Conservation (phyloP, 2,797 vertebrate genomes). For the Petrocephalus sullivani region DNA sequence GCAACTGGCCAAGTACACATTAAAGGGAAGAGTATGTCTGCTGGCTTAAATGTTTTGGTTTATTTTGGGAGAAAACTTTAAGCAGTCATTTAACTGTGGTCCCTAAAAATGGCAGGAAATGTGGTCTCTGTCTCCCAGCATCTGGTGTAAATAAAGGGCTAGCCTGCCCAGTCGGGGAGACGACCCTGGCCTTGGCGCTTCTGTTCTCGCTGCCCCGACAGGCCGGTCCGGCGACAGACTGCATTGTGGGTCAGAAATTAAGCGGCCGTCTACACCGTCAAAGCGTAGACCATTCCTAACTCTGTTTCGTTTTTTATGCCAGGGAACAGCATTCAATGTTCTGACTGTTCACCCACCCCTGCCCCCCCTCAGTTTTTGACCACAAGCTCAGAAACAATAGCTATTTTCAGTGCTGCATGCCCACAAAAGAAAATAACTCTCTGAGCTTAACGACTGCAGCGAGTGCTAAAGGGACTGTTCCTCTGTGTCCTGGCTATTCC, state of each 20-base stretch:
- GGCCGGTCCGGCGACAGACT: neutral
- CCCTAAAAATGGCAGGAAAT: slow-evolving; percentile 42
- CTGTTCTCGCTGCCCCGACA: neutral
- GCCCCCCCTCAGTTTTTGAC: neutral
- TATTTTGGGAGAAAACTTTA: slow-evolving; percentile 16
- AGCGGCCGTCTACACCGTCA: neutral
- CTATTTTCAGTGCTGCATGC: slow-evolving; percentile 2
- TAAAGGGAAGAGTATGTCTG: neutral
- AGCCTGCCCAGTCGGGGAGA: slow-evolving; percentile 18
- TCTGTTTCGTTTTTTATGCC: neutral
- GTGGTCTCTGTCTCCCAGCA: slow-evolving; percentile 27
- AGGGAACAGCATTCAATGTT: neutral
- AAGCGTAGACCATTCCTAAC: neutral
- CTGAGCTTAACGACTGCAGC: neutral
- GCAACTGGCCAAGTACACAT: neutral
- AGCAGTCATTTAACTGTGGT: slow-evolving; percentile 10
- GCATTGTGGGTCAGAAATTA: neutral
- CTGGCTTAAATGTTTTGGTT: neutral
- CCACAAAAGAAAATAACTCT: slow-evolving; percentile 14
- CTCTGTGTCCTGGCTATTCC: neutral
- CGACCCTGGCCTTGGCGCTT: slow-evolving; percentile 26
- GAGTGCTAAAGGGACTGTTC: neutral
- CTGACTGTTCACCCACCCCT: neutral
- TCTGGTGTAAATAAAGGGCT: slow-evolving; percentile 19
- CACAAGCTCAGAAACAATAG: slow-evolving; percentile 3